These are phyloP conservation scores for Rhyzopertha dominica DNA, from an alignment of 1,140 invertebrate genomes.

Conservation along the genomic window DNA sequence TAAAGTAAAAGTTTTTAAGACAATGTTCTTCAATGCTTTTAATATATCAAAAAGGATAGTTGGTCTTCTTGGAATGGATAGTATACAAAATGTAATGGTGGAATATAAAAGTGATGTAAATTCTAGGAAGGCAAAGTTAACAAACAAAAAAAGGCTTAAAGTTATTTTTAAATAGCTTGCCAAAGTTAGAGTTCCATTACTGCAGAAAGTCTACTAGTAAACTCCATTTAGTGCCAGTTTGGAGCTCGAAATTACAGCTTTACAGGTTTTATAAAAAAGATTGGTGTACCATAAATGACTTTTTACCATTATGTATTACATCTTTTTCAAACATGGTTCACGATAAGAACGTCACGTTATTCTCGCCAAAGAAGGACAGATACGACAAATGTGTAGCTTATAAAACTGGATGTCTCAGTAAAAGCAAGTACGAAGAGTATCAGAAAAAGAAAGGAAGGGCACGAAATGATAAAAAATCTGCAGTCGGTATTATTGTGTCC, in stretches of 20 bases:
- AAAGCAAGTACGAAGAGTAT: slow-evolving; percentile 16
- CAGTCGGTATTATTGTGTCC: slow-evolving; percentile 19
- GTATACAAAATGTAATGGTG: too few species aligned
- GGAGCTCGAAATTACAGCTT: too few species aligned
- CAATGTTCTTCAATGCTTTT: too few species aligned
- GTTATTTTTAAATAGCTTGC: slow-evolving; percentile 22
- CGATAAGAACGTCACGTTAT: slow-evolving; percentile 18
- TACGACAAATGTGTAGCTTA: slow-evolving; percentile 21
- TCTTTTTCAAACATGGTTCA: slow-evolving; percentile 14
- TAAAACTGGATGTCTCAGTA: slow-evolving; percentile 15
- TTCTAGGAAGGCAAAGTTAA: not conserved
- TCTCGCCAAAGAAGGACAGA: slow-evolving; percentile 18
- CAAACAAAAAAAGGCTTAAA: slow-evolving; percentile 3
- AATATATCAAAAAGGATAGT: too few species aligned
- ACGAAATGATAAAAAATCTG: slow-evolving; percentile 19
- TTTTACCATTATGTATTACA: slow-evolving; percentile 3
- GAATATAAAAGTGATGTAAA: too few species aligned
- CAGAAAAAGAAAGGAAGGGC: slow-evolving; percentile 17
- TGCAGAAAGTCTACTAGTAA: slow-evolving; percentile 28
- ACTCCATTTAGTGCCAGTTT: slow-evolving; percentile 33
- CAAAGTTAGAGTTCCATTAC: slow-evolving; percentile 37
- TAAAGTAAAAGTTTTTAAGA: too few species aligned
- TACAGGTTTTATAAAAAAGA: too few species aligned
- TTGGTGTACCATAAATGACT: slow-evolving; percentile 18
- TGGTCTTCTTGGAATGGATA: too few species aligned